Conservation (phyloP, 2,797 vertebrate genomes). For the Anguilla pacifica region DNA sequence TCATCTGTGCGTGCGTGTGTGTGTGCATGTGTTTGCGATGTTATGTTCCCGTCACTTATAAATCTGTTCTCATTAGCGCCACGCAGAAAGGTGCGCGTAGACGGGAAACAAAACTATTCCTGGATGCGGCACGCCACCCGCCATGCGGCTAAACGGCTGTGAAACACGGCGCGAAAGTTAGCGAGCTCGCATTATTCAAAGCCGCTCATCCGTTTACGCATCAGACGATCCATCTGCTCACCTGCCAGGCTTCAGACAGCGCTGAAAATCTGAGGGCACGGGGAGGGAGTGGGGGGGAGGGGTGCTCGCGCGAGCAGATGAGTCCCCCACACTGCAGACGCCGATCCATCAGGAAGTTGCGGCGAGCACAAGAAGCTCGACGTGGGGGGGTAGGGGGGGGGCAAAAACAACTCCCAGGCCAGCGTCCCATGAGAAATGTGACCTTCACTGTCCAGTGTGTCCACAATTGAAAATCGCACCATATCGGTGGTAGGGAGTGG, state of each 20-base stretch:
- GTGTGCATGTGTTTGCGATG: neutral
- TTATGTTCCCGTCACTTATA: slow-evolving; percentile 57
- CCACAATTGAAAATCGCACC: neutral
- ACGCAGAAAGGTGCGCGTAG: neutral
- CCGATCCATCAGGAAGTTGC: neutral
- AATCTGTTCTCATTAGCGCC: slow-evolving; percentile 27
- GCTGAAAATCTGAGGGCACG: neutral
- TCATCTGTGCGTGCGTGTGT: too few species aligned
- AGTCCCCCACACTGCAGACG: neutral
- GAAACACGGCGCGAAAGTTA: neutral
- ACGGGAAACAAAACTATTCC: neutral
- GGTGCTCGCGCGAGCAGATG: neutral
- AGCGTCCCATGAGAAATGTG: neutral
- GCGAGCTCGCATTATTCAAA: slow-evolving; percentile 8
- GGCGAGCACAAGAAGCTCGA: neutral
- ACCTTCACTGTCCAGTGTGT: neutral
- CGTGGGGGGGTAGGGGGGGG: neutral
- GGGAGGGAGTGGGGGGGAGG: neutral
- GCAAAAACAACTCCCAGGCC: neutral
- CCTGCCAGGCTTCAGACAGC: neutral
- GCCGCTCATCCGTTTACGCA: slow-evolving; percentile 25
- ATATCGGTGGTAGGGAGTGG: neutral
- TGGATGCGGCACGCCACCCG: neutral
- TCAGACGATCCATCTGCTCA: slow-evolving; percentile 1
- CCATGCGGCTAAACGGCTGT: neutral